These are phyloP conservation scores for Climacteris rufus DNA, from an alignment of 2,113 vertebrate species.

Conservation along the genomic window DNA sequence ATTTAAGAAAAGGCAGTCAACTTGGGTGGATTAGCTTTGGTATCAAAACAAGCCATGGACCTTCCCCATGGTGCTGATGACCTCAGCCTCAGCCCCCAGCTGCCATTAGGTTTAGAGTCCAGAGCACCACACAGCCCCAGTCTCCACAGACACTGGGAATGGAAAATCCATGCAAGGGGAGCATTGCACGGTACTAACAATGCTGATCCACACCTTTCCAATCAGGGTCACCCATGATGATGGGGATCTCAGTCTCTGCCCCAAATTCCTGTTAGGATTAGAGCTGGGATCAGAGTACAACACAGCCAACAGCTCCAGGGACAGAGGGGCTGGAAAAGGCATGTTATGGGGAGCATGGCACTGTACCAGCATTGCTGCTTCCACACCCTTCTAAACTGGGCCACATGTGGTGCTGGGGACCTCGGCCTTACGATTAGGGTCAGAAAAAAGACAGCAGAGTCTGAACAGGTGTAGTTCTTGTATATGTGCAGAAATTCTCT, in stretches of 20 bases:
- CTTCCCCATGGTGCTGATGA: not conserved
- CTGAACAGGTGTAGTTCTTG: not conserved
- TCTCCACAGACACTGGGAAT: not conserved
- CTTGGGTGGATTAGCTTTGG: not conserved
- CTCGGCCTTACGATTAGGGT: too few relatives aligned
- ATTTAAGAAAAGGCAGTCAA: not conserved
- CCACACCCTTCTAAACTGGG: not conserved
- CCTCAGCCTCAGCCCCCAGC: not conserved
- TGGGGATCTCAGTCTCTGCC: not conserved
- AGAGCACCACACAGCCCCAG: not conserved
- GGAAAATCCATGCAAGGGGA: not conserved
- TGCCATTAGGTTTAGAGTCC: not conserved
- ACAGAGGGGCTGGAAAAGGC: not conserved
- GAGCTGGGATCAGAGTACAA: not conserved
- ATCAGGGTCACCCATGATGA: not conserved
- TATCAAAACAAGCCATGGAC: not conserved
- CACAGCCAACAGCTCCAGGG: fast-evolving
- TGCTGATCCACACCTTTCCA: not conserved
- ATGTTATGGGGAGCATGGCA: not conserved
- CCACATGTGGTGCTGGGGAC: fast-evolving
- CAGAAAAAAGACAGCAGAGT: not conserved
- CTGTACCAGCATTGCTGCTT: not conserved
- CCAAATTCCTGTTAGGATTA: too few relatives aligned
- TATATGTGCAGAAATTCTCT: not conserved
- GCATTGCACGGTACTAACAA: not conserved